Evolutionary conservation across 1,140 invertebrate genomes (phyloP), one percentile per base, ranked within the genome.

Genomic region (Halictus rubicundus): DNA sequence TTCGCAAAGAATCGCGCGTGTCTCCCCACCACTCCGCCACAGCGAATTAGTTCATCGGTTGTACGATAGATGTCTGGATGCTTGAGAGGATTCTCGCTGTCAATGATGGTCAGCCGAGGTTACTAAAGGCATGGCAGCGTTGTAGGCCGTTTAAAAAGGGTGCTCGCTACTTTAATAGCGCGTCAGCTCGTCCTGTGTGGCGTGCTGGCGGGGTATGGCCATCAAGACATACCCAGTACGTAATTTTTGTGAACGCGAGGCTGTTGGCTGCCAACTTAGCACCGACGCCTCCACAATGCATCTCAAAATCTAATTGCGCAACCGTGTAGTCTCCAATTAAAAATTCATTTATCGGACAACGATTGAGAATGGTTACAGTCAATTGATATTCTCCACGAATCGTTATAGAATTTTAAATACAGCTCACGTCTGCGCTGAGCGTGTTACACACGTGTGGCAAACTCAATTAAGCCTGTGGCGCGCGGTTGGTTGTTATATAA

Each of bases 181-280:
- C 88, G 88, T 91, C 57, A 25, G 46, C 54, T 60, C 82, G 76
- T 77, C 85, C 82, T 61, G n/a, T 71, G 66, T 74, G 59, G 49
- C 81, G 83, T 65, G 75, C 78, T 79, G 88, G 90, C 92, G 93
- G 94, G 94, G 94, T 94, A 94, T 94, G 94, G 94, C 92, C 65
- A 94, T 94, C 94, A 94, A 94, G 94, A 94, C 94, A 94, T 94
- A 94, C 94, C 91, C 93, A 94, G 91, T 93, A 94, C 93, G 57
- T 93, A 94, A 94, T 94, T 94, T 94, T 94, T 94, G 91, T 76
- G 80, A 88, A 68, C 37, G 88, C 63, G 93, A 90, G 93, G 93
- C 90, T 93, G 93, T 94, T 93, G 90, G 92, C 91, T 91, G 93
- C 90, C 90, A 90, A 84, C 27, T 78, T 88, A 81, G 90, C 93